A percentile compares a stretch with the other conserved stretches of the same genome.
phyloP scores from a whole-genome alignment of 1,140 invertebrate species.

The Paramacrobiotus metropolitanus region DNA sequence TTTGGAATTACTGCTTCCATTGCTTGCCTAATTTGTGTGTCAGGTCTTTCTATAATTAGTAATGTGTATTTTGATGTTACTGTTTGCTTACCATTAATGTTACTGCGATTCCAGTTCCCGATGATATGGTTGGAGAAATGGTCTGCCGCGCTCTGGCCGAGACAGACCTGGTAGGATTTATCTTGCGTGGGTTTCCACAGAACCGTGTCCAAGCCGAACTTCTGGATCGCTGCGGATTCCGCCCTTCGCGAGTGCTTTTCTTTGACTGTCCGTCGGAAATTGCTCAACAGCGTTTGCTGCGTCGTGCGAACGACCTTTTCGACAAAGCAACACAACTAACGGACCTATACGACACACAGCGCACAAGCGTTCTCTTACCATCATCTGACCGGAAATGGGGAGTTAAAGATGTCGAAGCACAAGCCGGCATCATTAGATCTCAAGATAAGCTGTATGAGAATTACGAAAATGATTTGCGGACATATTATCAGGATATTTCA shows the following conservation, averaged over 20 bases:
- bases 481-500: too few relatives aligned
- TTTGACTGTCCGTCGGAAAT: background rate
- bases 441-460: too few relatives aligned
- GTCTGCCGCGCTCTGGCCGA: background rate
- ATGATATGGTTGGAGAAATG: background rate
- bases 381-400: too few relatives aligned
- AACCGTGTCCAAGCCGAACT: background rate
- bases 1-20: too few relatives aligned
- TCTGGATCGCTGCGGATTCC: background rate
- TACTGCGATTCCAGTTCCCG: background rate
- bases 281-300: background rate
- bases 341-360: background rate
- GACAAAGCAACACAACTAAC: background rate
- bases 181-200: background rate
- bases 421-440: too few relatives aligned
- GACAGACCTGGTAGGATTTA: background rate
- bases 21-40: too few relatives aligned
- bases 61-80: background rate
- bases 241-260: background rate
- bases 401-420: too few relatives aligned
- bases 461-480: too few relatives aligned
- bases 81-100: background rate
- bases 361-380: too few relatives aligned
- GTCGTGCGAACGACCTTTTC: background rate
- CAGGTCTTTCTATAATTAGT: too few relatives aligned